Evolutionary conservation across 2,797 vertebrate genomes (phyloP).

Genomic region (Aulostomus chinensis): DNA sequence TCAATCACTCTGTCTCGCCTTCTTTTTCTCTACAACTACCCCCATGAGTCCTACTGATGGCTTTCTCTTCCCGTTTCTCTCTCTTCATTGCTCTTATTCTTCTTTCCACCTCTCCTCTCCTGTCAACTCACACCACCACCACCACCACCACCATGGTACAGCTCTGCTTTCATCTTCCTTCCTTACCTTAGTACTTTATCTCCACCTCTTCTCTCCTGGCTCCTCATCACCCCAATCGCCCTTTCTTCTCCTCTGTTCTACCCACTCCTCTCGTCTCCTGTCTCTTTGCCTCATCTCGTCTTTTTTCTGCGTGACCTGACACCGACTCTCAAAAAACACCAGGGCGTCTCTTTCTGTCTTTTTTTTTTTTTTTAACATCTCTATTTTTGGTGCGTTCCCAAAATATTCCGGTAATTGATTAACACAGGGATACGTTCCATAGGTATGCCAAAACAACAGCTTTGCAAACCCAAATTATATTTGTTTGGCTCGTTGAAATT

Average conservation of each 20-base stretch:
- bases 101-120: conserved; percentile 59
- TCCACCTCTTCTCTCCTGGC: conserved; percentile 36
- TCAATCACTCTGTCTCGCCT: conserved; percentile 21
- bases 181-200: conserved; percentile 45
- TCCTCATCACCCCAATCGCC: conserved; percentile 65
- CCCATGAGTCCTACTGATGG: conserved; percentile 48
- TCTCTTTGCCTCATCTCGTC: conserved; percentile 33
- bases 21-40: conserved; percentile 30
- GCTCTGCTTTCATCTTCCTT: conserved; percentile 38
- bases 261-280: conserved; percentile 30
- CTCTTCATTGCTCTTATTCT: conserved; percentile 29
- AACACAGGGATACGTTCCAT: conserved; percentile 40
- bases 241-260: conserved; percentile 42
- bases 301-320: conserved; percentile 54
- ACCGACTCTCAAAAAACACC: conserved; percentile 41
- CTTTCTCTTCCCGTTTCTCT: conserved; percentile 36
- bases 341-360: conserved; percentile 29
- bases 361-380: not conserved
- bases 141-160: conserved; percentile 37
- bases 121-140: conserved; percentile 57
- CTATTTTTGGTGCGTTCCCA: conserved; percentile 1
- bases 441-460: conserved; percentile 35
- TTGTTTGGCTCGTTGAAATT: conserved; percentile 48
- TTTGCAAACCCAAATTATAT: conserved; percentile 44
- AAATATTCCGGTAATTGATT: conserved; percentile 33